Base-by-base conservation (phyloP, 2,797 vertebrate genomes). In the Distichodus sexfasciatus region DNA sequence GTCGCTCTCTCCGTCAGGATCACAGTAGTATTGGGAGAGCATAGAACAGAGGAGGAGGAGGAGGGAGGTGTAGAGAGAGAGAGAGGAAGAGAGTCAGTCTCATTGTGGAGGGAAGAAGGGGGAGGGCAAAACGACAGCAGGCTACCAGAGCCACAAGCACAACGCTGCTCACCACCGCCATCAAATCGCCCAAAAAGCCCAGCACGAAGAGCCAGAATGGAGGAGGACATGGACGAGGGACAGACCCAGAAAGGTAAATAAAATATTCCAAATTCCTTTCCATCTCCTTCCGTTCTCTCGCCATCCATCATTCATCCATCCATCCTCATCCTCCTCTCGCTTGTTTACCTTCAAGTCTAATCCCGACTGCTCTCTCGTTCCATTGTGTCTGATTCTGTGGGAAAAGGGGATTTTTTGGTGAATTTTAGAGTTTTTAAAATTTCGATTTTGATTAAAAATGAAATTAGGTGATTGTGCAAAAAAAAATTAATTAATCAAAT, bases 141-240 rank as follows among this genome's bases (percentile, higher is more conserved):
- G 6, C 17, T 33, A 35, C 1, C 23, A n/a, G 24, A 73, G 57
- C 58, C 57, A 75, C 61, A 33, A 55, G 55, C 70, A 59, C 72
- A 72, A 66, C 54, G 46, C 75, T 77, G 66, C 71, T 77, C 54
- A 69, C 62, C 50, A 24, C 38, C 54, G 58, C 47, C 75, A 31
- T 19, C 35, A 8, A 71, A 58, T 51, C 24, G 38, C 82, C 76
- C 59, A 28, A 31, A 66, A 65, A 69, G n/a, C 41, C 46, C 50
- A 24, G 14, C 46, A 63, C 64, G 67, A 66, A 48, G 29, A 14
- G 24, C 38, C 6, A 86, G 85, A 87, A 99, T 99, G 97, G 97
- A 99, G 93, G 97, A 99, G 86, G 97, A 98, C 86, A 93, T 98
- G 95, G 97, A 98, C 84, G 96, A 99, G 85, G 95, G 96, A 81